Evolutionary conservation across 2,888 invertebrate genomes (phyloP), one percentile per base, ranked within the genome.

Genomic region (Andrena bicolor): DNA sequence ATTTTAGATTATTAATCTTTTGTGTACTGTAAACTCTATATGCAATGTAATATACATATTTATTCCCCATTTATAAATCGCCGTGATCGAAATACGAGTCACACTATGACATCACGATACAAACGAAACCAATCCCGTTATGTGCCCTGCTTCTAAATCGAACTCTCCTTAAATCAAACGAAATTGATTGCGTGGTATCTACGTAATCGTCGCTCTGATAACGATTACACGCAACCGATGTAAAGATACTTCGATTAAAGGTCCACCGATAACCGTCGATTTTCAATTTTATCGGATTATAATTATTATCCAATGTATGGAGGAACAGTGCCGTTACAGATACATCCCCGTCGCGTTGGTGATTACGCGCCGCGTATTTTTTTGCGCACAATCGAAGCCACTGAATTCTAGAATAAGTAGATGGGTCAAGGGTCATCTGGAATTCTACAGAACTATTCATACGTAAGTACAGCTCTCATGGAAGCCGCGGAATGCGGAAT

Each of bases 361-460:
- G 16, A 10, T 49, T 4, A 13, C 16, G 48, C 58, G 23, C 2
- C 49, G 26, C 0, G 35, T 63, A 53, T 51, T 74, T 65, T 35
- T 65, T 26, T 48, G 41, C 66, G 68, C 7, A 20, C 28, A 63
- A 48, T 51, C 23, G 48, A 64, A 77, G 56, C 30, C 58, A 64
- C 49, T 58, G 76, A 73, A 64, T 76, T 73, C 51, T 51, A 26
- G 35, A 68, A 32, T 69, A 73, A 73, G 76, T 49, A 32, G 69
- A 64, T 58, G 51, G 73, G 77, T 73, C 77, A 77, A 81, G 69
- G 35, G 35, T 73, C 80, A 77, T 65, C 41, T 64, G 48, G 30
- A 69, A 65, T 77, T 73, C 63, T 69, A 73, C 41, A 41, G 64
- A 69, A 69, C 71, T 66, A 65, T 79, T 79, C 79, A 68, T 68